Evolutionary conservation across 1,140 invertebrate genomes (phyloP).

Genomic region (Ruditapes philippinarum): DNA sequence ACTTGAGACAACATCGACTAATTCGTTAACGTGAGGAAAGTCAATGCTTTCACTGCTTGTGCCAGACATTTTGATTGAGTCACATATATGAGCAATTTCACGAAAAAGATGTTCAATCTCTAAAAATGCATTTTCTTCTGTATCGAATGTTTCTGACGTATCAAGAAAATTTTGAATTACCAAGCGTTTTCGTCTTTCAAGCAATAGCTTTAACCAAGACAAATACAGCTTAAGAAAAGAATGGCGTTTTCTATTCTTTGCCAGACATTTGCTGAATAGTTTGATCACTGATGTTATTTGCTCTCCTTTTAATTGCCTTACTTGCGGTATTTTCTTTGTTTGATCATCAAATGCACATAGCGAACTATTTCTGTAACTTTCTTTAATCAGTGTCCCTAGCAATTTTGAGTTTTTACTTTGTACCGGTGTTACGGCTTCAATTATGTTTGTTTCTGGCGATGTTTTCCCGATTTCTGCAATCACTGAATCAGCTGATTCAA

Average conservation of each 20-base stretch:
- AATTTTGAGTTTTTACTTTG: not conserved
- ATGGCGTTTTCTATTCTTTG: not conserved
- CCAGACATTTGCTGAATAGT: not conserved
- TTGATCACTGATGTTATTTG: not conserved
- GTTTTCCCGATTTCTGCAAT: too few species aligned
- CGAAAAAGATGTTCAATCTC: slow-evolving; percentile 1
- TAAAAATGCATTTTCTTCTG: not conserved
- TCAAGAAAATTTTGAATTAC: not conserved
- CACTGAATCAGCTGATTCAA: too few species aligned
- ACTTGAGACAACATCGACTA: not conserved
- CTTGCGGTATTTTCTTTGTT: not conserved
- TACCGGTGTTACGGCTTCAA: not conserved
- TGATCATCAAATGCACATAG: not conserved
- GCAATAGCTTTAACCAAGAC: not conserved
- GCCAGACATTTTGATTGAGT: not conserved
- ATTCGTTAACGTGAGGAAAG: not conserved
- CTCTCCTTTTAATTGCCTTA: not conserved
- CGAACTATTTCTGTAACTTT: not conserved
- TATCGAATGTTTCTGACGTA: not conserved
- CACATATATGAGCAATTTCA: slow-evolving; percentile 13
- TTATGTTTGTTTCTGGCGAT: too few species aligned
- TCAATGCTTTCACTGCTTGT: not conserved
- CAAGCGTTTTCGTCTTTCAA: not conserved
- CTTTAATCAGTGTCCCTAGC: not conserved
- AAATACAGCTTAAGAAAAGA: not conserved